Conservation (phyloP, 2,797 vertebrate species). For the Xiphophorus birchmanni region DNA sequence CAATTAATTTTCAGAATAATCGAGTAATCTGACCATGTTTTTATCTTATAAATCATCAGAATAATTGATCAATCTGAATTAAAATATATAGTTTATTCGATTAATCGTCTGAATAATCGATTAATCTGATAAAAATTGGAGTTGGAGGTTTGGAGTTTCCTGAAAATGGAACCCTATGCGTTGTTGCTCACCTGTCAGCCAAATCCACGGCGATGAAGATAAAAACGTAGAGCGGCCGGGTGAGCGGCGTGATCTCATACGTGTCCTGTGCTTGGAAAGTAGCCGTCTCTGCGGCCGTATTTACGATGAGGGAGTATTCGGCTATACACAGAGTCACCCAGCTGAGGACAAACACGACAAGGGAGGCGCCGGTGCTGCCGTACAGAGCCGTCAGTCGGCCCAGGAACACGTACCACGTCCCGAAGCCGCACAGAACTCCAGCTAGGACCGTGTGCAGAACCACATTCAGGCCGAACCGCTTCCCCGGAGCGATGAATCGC, state of each 20-base stretch:
- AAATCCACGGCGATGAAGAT: conserved; percentile 92
- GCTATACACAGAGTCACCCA: conserved; percentile 96
- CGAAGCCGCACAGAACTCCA: conserved; percentile 91
- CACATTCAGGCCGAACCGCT: conserved; percentile 89
- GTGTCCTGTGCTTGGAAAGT: conserved; percentile 95
- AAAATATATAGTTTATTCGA: no score
- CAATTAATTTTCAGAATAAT: no score
- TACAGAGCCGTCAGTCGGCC: conserved; percentile 88
- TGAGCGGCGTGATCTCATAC: conserved; percentile 95
- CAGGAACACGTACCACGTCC: conserved; percentile 95
- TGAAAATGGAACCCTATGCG: background rate
- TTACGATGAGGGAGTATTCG: conserved; percentile 94
- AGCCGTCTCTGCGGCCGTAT: conserved; percentile 93
- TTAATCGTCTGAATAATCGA: no score
- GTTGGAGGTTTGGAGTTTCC: background rate
- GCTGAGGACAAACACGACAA: conserved; percentile 88
- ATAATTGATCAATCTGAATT: no score
- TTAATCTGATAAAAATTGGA: no score
- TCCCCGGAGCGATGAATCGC: conserved; percentile 93
- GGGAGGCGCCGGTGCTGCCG: conserved; percentile 82
- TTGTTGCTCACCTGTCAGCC: conserved; percentile 85
- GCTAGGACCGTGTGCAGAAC: conserved; percentile 90
- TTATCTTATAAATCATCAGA: no score
- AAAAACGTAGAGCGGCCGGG: conserved; percentile 93
- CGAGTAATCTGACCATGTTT: no score